Conservation (phyloP, 2,797 vertebrate genomes). For the Sardinella longiceps region DNA sequence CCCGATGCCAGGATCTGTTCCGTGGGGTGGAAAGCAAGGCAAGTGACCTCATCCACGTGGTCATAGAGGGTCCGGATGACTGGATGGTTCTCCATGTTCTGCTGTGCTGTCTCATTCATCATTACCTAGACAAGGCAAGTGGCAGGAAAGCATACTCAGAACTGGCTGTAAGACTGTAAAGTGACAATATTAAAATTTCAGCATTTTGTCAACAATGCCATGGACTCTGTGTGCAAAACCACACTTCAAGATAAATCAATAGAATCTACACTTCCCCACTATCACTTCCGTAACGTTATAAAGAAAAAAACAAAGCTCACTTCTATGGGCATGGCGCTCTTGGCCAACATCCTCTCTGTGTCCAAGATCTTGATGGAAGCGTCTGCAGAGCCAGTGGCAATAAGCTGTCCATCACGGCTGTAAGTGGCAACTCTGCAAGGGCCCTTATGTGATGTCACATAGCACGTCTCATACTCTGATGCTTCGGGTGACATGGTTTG, state of each 20-base stretch:
- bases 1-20: constrained; percentile 97
- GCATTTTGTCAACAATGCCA: neutral
- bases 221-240: too few relatives aligned
- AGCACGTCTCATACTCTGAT: constrained; percentile 97
- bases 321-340: constrained; percentile 98
- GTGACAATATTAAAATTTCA: too few relatives aligned
- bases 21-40: constrained; percentile 93
- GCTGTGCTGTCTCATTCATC: constrained; percentile 99
- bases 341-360: constrained; percentile 97
- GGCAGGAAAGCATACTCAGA: neutral
- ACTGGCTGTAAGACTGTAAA: too few relatives aligned
- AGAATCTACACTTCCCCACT: neutral
- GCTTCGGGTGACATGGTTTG: constrained; percentile 98
- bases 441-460: constrained; percentile 97
- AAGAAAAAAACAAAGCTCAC: constrained; percentile 63
- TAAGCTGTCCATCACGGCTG: constrained; percentile 94
- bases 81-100: constrained; percentile 99
- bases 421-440: constrained; percentile 94
- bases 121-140: constrained; percentile 80
- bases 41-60: constrained; percentile 97
- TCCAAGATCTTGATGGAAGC: constrained; percentile 98
- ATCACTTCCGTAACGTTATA: neutral
- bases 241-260: neutral
- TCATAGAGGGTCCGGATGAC: constrained; percentile 97
- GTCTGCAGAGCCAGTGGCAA: constrained; percentile 95